phyloP scores from a whole-genome alignment of 2,113 vertebrate genomes.

The pig (Sus scrofa) region DNA sequence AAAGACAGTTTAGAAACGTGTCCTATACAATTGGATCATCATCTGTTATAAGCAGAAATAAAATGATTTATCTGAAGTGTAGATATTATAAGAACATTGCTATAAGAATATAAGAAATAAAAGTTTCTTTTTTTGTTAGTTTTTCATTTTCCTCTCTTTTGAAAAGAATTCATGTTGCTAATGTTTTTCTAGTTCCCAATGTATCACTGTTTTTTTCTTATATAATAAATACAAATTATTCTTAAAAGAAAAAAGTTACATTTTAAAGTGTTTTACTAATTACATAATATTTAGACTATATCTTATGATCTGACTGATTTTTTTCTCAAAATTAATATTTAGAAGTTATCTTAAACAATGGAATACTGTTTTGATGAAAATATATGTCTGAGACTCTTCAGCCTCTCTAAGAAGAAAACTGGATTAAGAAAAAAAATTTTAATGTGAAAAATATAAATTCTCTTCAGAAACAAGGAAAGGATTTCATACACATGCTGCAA shows the following conservation, averaged over 20 bases:
- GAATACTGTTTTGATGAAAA: neutral
- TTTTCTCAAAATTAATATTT: neutral
- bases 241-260: neutral
- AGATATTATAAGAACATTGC: neutral
- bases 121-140: too few relatives aligned
- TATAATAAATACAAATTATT: neutral
- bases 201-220: neutral
- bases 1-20: neutral
- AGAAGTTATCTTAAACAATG: neutral
- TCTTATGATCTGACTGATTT: neutral
- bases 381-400: neutral
- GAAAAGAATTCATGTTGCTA: neutral
- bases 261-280: neutral
- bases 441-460: neutral
- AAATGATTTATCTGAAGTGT: neutral
- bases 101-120: neutral
- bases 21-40: neutral
- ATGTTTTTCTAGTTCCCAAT: neutral
- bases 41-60: neutral
- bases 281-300: too few relatives aligned
- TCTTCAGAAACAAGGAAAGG: neutral
- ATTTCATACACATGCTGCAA: neutral
- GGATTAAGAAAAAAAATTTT: neutral
- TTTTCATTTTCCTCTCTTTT: neutral
- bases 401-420: neutral